phyloP scores from a whole-genome alignment of 2,113 vertebrate genomes.

The Atherinomorus stipes region DNA sequence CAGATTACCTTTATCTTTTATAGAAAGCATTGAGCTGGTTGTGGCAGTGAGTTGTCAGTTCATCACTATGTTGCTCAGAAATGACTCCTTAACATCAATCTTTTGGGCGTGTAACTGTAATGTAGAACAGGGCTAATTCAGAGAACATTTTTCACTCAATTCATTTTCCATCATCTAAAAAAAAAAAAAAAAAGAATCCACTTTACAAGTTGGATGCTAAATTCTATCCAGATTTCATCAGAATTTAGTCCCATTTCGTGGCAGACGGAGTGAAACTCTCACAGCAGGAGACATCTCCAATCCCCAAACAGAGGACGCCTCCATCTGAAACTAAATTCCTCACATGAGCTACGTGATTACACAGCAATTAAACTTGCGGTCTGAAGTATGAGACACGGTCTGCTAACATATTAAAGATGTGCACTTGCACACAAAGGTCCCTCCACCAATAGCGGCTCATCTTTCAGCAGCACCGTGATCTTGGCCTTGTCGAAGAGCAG shows the following conservation, averaged over 20 bases:
- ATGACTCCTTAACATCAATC: background rate
- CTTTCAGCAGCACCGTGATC: conserved; percentile 64
- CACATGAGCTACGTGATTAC: conserved; percentile 14
- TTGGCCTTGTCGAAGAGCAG: conserved; percentile 44
- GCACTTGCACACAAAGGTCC: conserved; percentile 40
- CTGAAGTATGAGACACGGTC: conserved; percentile 15
- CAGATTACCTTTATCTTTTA: conserved; percentile 17
- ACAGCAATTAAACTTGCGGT: conserved; percentile 3
- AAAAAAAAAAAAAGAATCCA: conserved; percentile 6
- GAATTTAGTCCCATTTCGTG: background rate
- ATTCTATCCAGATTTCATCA: background rate
- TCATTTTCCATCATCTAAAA: background rate
- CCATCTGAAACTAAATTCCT: conserved; percentile 8
- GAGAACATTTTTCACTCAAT: background rate
- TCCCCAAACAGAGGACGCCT: background rate
- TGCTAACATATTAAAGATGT: conserved; percentile 49
- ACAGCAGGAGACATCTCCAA: conserved; percentile 7
- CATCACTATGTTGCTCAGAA: background rate
- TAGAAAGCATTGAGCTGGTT: background rate
- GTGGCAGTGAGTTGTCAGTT: background rate
- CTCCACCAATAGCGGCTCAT: conserved; percentile 33
- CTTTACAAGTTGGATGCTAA: conserved; percentile 1
- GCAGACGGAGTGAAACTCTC: background rate
- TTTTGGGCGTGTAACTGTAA: background rate
- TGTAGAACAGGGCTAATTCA: background rate